Evolutionary conservation across 35 echinoderm and acorn worm genomes (phyloP).

Genomic region (Hemicentrotus pulcherrimus): DNA sequence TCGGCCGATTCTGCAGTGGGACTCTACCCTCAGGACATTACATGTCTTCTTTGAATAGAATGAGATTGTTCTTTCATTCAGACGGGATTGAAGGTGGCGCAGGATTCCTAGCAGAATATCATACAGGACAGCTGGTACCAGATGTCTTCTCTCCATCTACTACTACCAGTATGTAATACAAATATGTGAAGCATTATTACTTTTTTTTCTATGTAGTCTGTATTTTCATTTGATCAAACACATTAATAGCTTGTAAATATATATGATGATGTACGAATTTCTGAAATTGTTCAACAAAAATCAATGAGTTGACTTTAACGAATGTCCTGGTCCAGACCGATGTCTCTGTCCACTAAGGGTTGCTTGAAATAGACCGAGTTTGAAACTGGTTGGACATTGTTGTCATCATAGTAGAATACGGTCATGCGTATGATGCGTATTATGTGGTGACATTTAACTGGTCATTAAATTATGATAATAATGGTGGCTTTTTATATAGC

Average conservation of each 20-base stretch:
- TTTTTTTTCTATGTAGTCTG: not conserved
- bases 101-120: constrained; percentile 11
- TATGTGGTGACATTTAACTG: not conserved
- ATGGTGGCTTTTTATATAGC: too few species aligned
- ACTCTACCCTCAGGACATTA: not conserved
- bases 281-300: not conserved
- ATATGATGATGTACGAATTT: not conserved
- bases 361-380: too few species aligned
- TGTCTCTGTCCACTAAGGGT: not conserved
- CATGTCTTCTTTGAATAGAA: constrained; percentile 26
- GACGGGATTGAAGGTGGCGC: not conserved
- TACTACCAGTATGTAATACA: not conserved
- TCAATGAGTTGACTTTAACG: not conserved
- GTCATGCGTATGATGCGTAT: not conserved
- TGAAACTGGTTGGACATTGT: too few species aligned
- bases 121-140: not conserved
- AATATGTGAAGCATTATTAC: not conserved
- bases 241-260: not conserved
- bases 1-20: constrained; percentile 23
- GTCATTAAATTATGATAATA: not conserved
- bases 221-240: not conserved
- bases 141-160: not conserved
- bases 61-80: not conserved
- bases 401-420: too few species aligned
- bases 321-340: not conserved